Percentiles rank a stretch among this genome's conserved stretches.
phyloP scores from a whole-genome alignment of 1,140 invertebrate genomes.

The Proctacanthus coquilletti region DNA sequence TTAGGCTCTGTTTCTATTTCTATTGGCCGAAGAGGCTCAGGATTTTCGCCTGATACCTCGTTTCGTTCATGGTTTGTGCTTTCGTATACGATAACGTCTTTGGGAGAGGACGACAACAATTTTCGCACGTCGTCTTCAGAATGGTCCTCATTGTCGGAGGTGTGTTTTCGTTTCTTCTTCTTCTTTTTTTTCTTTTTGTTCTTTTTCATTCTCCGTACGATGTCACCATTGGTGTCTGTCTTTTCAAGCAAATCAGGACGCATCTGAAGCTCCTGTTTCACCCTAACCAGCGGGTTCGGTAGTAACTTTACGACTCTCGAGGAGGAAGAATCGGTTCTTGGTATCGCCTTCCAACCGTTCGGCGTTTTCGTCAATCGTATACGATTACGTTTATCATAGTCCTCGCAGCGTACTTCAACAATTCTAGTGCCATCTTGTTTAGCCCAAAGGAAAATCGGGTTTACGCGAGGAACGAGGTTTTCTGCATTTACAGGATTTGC shows the following conservation, averaged over 20 bases:
- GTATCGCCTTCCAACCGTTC: slow-evolving; percentile 65
- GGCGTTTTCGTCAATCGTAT: slow-evolving; percentile 63
- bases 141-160: not conserved
- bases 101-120: not conserved
- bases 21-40: not conserved
- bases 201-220: not conserved
- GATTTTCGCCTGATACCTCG: not conserved
- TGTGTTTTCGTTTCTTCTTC: not conserved
- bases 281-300: slow-evolving; percentile 19
- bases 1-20: not conserved
- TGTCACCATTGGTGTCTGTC: no score
- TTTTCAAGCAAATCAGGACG: no score
- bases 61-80: slow-evolving; percentile 5
- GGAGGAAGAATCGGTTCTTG: slow-evolving; percentile 44
- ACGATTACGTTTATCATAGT: slow-evolving; percentile 67
- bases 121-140: not conserved
- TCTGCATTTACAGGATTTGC: no score
- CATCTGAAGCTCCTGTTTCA: slow-evolving; percentile 18
- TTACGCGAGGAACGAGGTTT: slow-evolving; percentile 39
- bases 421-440: slow-evolving; percentile 59
- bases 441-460: slow-evolving; percentile 68
- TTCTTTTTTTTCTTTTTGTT: slow-evolving; percentile 4
- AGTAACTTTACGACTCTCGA: slow-evolving; percentile 24
- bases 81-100: slow-evolving; percentile 2
- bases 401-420: slow-evolving; percentile 66